Base-by-base conservation (phyloP, 2,797 vertebrate species). In the Thripadectes ignobilis region DNA sequence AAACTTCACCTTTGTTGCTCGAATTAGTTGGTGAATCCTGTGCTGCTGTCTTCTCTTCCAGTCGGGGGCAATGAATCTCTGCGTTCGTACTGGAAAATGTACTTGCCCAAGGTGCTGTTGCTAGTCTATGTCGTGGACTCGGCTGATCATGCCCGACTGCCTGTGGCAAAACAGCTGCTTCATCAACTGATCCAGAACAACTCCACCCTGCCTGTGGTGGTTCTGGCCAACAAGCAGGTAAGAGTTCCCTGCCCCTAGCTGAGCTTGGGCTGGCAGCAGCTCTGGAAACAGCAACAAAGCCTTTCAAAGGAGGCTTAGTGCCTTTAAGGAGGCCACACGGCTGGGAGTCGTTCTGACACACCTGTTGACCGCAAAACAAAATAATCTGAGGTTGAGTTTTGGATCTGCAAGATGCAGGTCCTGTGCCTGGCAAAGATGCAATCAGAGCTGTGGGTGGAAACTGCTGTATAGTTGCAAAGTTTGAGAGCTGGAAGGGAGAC, bases 161-260 rank as follows among this genome's bases (percentile, higher is more conserved):
- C 99, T 8, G 78, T 98, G 65, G 99, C 98, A 0, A 99, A 98
- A 97, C 97, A 94, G 80, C 98, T 98, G 85, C 97, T 99, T 72
- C 99, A 99, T 58, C 98, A 98, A 34, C 95, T 99, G 92, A 97
- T 99, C 77, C 94, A 96, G 45, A 91, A 87, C 26, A 95, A 98
- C 87, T 98, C 99, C 41, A 57, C 48, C 39, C 98, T 99, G 86
- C 99, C 99, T 4, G 89, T 99, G 51, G 98, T 99, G 96, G 97
- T 99, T 26, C 98, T 99, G 94, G 99, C 98, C 97, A 99, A 99
- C 98, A 99, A 99, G 95, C 99, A 99, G 99, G 99, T 99, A 98
- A 98, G 97, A 54, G 61, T 94, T 89, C 52, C 55, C 32, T 34
- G 39, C 71, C 68, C 61, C 38, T 80, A 13, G 45, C 67, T 81